Percentiles rank a stretch among this genome's conserved stretches.
Evolutionary conservation across 2,888 invertebrate genomes (phyloP).

Genomic region (Lasioglossum malachurum): DNA sequence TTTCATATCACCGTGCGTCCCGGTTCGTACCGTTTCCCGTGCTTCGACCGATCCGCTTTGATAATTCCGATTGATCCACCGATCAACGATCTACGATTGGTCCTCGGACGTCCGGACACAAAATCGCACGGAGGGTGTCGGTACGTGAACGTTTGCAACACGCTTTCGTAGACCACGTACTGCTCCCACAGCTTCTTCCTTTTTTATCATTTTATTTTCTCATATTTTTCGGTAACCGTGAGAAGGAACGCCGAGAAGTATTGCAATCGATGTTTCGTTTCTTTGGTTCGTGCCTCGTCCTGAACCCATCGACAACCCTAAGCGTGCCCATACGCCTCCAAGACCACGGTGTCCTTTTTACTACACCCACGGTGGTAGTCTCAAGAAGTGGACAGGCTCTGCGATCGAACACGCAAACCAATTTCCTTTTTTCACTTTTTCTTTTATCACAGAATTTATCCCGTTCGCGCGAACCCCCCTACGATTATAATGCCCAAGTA

Average conservation of each 20-base stretch:
- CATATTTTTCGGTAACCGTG: background rate
- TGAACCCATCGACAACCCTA: slow-evolving; percentile 12
- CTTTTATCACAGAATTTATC: slow-evolving; percentile 10
- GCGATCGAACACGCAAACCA: background rate
- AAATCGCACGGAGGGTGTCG: slow-evolving; percentile 37
- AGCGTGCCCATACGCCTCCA: background rate
- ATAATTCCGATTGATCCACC: slow-evolving; percentile 3
- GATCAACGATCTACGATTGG: slow-evolving; percentile 54
- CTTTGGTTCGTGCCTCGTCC: slow-evolving; percentile 5
- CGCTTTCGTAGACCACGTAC: slow-evolving; percentile 12
- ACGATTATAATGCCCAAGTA: background rate
- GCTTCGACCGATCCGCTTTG: background rate
- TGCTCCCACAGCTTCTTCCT: background rate
- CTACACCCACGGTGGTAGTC: background rate
- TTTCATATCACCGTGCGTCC: background rate
- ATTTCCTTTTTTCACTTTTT: background rate
- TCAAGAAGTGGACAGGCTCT: background rate
- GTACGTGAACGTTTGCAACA: slow-evolving; percentile 24
- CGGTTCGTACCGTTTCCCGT: slow-evolving; percentile 18
- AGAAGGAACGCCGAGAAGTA: slow-evolving; percentile 27
- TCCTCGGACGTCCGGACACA: slow-evolving; percentile 46
- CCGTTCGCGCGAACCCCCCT: background rate
- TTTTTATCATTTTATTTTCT: background rate
- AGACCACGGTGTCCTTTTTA: background rate
- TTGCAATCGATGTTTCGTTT: slow-evolving; percentile 25